Evolutionary conservation across 2,888 invertebrate species (phyloP), one percentile per base, ranked within the genome.

Genomic region (Aricia artaxerxes): DNA sequence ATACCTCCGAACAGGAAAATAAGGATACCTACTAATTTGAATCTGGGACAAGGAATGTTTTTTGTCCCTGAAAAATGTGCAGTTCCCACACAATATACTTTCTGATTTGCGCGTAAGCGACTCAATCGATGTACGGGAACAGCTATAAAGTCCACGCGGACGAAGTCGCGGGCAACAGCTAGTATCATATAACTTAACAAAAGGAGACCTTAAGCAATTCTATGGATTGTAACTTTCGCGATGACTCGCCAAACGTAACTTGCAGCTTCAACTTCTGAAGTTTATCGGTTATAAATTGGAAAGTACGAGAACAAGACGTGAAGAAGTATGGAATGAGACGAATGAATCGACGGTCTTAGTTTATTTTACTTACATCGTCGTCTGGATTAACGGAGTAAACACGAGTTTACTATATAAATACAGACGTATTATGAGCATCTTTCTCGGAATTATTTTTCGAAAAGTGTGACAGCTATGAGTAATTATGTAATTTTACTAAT

Each of bases 211-310:
- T 11, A 64, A 35, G 35, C 64, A 64, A 31, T 38, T 75, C 44
- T 40, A 44, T 49, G 49, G 13, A 31, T 75, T 24, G 31, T 49
- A 49, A 75, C 75, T 75, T 49, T 75, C 49, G 75, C 75, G 31
- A 75, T 75, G 75, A 75, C 75, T 75, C 44, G 49, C 4, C 31
- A 49, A 75, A 40, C 64, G 64, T 31, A 9, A 24, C 61, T 61
- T 61, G 61, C 64, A 31, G 31, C 64, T 69, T 13, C 31, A 69
- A 69, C 31, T 69, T 69, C 64, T 11, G 35, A 69, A 69, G 69
- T 69, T 69, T 69, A 69, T 69, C 24, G 69, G 35, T 35, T 38
- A 38, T 69, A 69, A 69, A 69, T 69, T 69, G 69, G 69, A 69
- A 69, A 69, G 69, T 69, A 69, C 35, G 38, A 69, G 35, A 13